Percentiles rank a stretch among this genome's conserved stretches.
phyloP scores from a whole-genome alignment of 2,113 vertebrate genomes.

The Vimba vimba region DNA sequence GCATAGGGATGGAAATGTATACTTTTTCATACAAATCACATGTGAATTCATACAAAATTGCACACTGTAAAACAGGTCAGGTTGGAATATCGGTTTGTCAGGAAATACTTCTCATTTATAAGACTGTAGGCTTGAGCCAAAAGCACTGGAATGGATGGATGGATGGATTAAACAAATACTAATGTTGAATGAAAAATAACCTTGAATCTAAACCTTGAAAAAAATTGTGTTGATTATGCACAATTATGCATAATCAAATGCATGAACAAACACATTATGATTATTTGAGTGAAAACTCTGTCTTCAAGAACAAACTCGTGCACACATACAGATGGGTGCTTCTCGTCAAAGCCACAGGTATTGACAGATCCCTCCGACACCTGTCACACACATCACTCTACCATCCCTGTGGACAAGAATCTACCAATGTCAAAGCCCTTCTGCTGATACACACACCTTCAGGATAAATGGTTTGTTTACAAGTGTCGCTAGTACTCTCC shows the following conservation, averaged over 20 bases:
- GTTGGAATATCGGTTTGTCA: not conserved
- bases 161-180: not conserved
- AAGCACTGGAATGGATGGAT: not conserved
- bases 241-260: slow-evolving; percentile 4
- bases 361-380: slow-evolving; percentile 49
- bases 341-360: slow-evolving; percentile 39
- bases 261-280: slow-evolving; percentile 32
- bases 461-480: slow-evolving; percentile 25
- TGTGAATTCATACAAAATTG: not conserved
- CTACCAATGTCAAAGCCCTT: slow-evolving; percentile 43
- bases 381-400: slow-evolving; percentile 46
- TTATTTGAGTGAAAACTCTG: not conserved
- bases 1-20: not conserved
- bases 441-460: slow-evolving; percentile 18
- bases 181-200: not conserved
- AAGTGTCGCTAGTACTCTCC: slow-evolving; percentile 6
- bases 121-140: not conserved
- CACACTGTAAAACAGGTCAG: not conserved
- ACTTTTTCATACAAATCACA: not conserved
- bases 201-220: not conserved
- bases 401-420: slow-evolving; percentile 24
- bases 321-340: slow-evolving; percentile 25
- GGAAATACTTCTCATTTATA: not conserved
- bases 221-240: not conserved
- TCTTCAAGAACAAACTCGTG: slow-evolving; percentile 3